A percentile compares a stretch with the other conserved stretches of the same genome.
These are phyloP conservation scores for Pseudochaenichthys georgianus DNA, from an alignment of 2,797 vertebrate genomes.

Conservation along the genomic window DNA sequence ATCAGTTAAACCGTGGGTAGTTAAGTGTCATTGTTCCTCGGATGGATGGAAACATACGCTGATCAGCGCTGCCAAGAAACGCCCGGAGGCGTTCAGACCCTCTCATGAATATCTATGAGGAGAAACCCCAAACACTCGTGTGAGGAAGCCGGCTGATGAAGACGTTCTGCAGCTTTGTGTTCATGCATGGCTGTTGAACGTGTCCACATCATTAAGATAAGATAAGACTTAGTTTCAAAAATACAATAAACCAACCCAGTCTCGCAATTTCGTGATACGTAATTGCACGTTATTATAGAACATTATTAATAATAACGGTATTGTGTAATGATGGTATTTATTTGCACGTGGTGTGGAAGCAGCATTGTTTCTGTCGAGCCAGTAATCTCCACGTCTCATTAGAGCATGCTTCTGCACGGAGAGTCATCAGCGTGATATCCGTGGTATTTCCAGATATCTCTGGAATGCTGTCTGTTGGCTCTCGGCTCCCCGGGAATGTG, in stretches of 20 bases:
- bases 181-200: slow-evolving; percentile 50
- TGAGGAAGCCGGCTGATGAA: slow-evolving; percentile 78
- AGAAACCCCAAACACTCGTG: slow-evolving; percentile 54
- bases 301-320: too few relatives aligned
- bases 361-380: slow-evolving; percentile 43
- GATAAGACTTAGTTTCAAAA: too few relatives aligned
- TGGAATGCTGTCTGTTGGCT: slow-evolving; percentile 68
- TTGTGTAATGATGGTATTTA: too few relatives aligned
- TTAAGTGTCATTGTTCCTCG: slow-evolving; percentile 77
- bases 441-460: slow-evolving; percentile 69
- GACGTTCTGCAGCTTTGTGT: slow-evolving; percentile 67
- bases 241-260: too few relatives aligned
- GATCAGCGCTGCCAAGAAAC: slow-evolving; percentile 75
- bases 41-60: slow-evolving; percentile 79
- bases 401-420: slow-evolving; percentile 37
- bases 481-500: slow-evolving; percentile 73
- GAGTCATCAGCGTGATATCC: slow-evolving; percentile 58
- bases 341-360: not conserved
- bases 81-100: slow-evolving; percentile 78
- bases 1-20: slow-evolving; percentile 73
- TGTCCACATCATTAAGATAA: slow-evolving; percentile 52
- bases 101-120: slow-evolving; percentile 81
- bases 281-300: too few relatives aligned
- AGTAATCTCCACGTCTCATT: slow-evolving; percentile 45
- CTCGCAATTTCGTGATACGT: too few relatives aligned